Conservation (phyloP, 2,113 vertebrate species). For the Xyliphius kryptos region DNA sequence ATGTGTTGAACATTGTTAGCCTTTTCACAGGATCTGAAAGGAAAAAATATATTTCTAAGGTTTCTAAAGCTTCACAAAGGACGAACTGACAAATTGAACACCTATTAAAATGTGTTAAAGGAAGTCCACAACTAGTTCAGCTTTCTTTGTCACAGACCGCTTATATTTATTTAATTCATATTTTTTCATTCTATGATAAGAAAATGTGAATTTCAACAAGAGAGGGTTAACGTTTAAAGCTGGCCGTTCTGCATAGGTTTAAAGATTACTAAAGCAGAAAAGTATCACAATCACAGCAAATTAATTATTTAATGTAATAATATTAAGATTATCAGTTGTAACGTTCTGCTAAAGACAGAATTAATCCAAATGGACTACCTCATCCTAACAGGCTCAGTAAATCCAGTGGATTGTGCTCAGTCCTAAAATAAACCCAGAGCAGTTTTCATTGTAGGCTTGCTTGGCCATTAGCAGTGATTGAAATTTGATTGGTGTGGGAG, state of each 20-base stretch:
- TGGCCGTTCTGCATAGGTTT: no score
- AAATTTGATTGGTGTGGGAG: slow-evolving; percentile 29
- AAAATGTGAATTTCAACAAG: no score
- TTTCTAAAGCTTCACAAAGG: slow-evolving; percentile 24
- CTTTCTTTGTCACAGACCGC: slow-evolving; percentile 20
- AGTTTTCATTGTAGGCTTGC: slow-evolving; percentile 20
- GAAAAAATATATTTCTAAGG: slow-evolving; percentile 19
- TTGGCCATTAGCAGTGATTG: slow-evolving; percentile 35
- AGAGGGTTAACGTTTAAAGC: no score
- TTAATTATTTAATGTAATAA: no score
- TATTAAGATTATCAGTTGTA: no score
- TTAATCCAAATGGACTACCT: not conserved
- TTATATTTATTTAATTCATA: slow-evolving; percentile 24
- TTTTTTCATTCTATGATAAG: no score
- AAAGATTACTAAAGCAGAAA: no score
- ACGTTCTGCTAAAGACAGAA: not conserved
- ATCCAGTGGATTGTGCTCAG: not conserved
- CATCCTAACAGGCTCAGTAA: not conserved
- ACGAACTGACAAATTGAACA: slow-evolving; percentile 32
- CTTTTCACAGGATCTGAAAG: slow-evolving; percentile 19
- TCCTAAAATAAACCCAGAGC: slow-evolving; percentile 20
- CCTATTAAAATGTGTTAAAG: slow-evolving; percentile 37
- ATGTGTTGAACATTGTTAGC: slow-evolving; percentile 8
- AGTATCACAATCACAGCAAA: slow-evolving; percentile 3
- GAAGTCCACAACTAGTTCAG: slow-evolving; percentile 9